A percentile compares a stretch with the other conserved stretches of the same genome.
Conservation (phyloP, 2,113 vertebrate genomes). For the Eclectus roratus region DNA sequence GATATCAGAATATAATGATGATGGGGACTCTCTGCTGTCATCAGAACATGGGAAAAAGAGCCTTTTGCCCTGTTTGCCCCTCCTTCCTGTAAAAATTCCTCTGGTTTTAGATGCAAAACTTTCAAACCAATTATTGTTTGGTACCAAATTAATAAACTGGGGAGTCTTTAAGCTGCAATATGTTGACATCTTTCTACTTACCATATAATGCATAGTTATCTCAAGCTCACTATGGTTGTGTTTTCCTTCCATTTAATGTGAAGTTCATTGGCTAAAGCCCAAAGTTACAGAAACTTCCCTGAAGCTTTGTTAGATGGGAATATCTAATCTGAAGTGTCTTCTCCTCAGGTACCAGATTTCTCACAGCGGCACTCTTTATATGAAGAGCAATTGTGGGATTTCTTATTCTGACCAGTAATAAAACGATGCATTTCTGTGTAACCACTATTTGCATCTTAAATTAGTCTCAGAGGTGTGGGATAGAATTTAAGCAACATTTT, state of each 20-base stretch:
- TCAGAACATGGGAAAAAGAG: neutral
- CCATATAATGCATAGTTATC: neutral
- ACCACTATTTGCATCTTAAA: neutral
- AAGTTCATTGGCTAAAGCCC: neutral
- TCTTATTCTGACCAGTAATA: neutral
- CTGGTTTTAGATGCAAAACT: neutral
- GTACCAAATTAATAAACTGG: neutral
- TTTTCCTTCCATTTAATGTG: neutral
- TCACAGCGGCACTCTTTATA: rapidly evolving
- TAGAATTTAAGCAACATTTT: neutral
- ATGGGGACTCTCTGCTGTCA: neutral
- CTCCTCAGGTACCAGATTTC: neutral
- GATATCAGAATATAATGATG: neutral
- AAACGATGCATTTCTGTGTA: neutral
- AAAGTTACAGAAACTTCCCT: neutral
- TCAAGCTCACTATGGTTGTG: neutral
- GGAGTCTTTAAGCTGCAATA: neutral
- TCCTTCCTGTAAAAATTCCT: neutral
- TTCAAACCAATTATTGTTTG: neutral
- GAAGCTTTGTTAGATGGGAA: neutral
- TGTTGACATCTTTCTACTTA: neutral
- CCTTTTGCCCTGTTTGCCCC: neutral
- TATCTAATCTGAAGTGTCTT: neutral
- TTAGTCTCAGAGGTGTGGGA: neutral
- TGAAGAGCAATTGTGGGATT: neutral